Percentiles rank a stretch among this genome's conserved stretches.
phyloP scores from a whole-genome alignment of 2,113 vertebrate species.

The Aplodontia rufa region DNA sequence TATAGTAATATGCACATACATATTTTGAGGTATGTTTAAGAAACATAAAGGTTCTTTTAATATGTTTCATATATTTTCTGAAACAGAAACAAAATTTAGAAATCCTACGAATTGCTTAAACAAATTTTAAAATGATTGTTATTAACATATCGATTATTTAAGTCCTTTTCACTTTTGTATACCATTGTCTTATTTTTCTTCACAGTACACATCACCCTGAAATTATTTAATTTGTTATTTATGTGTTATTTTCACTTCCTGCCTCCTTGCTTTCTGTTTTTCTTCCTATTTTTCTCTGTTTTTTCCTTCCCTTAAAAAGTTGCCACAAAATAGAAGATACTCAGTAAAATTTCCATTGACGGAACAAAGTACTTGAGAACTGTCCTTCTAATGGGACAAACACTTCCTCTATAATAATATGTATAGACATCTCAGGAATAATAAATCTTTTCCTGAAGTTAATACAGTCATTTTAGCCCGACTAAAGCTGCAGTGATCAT shows the following conservation, averaged over 20 bases:
- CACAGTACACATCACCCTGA: not conserved
- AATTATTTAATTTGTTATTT: not conserved
- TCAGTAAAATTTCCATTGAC: not conserved
- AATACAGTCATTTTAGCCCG: not conserved
- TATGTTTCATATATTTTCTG: conserved; percentile 11
- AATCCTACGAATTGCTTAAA: not conserved
- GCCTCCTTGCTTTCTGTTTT: not conserved
- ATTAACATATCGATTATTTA: not conserved
- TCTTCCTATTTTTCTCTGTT: not conserved
- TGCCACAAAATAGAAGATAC: not conserved
- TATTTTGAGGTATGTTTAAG: not conserved
- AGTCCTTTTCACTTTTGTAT: not conserved
- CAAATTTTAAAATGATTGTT: not conserved
- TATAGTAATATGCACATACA: not conserved
- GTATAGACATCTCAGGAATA: not conserved
- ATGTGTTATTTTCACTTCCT: not conserved
- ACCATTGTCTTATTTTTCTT: not conserved
- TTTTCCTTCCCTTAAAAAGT: not conserved
- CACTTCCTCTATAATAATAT: not conserved
- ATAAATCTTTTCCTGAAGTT: not conserved
- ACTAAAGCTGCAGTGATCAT: not conserved
- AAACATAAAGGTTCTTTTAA: not conserved
- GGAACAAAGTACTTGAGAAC: not conserved
- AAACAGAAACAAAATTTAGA: conserved; percentile 2
- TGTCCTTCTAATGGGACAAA: not conserved